phyloP scores from a whole-genome alignment of 2,797 vertebrate species.

The Enteromius treurensis region DNA sequence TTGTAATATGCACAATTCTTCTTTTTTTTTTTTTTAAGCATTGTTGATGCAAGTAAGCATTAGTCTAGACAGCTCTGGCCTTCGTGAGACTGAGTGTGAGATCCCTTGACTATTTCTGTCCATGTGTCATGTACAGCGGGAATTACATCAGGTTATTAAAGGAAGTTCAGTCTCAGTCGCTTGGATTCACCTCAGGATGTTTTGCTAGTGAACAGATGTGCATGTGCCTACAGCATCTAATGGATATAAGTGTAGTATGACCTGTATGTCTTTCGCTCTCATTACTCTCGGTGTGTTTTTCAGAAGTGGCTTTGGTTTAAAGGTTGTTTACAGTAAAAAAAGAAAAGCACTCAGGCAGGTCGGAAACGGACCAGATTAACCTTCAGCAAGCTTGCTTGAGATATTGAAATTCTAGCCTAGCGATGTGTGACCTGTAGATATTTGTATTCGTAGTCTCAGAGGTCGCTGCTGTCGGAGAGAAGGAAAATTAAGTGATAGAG shows the following conservation, averaged over 20 bases:
- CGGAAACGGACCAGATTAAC: not conserved
- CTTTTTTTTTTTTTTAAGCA: not conserved
- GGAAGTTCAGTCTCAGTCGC: not conserved
- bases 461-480: not conserved
- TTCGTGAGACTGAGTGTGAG: not conserved
- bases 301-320: not conserved
- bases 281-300: not conserved
- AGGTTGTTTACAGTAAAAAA: not conserved
- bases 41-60: not conserved
- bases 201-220: not conserved
- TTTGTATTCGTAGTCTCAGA: not conserved
- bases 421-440: not conserved
- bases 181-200: not conserved
- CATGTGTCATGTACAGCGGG: constrained; percentile 8
- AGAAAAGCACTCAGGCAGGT: not conserved
- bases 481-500: not conserved
- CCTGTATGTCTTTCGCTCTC: not conserved
- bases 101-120: not conserved
- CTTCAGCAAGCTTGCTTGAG: not conserved
- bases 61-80: not conserved
- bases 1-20: not conserved
- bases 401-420: not conserved
- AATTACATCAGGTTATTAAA: constrained; percentile 6
- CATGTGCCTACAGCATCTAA: not conserved
- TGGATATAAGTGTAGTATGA: not conserved